Evolutionary conservation across 2,113 vertebrate species (phyloP), one percentile per base, ranked within the genome.

Genomic region (Cochlearius cochlearius): DNA sequence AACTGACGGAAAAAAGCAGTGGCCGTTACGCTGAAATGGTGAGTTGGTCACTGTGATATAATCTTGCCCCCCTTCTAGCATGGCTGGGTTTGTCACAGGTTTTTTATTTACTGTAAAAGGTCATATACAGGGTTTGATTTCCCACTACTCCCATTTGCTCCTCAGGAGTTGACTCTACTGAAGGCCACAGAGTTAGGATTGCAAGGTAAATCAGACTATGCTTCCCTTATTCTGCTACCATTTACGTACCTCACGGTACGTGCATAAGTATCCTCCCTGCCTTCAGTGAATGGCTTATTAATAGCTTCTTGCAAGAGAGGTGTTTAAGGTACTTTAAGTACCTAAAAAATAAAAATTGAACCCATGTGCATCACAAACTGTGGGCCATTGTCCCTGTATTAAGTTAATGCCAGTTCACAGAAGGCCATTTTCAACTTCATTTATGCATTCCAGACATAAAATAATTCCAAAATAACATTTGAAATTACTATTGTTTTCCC

Each of bases 291-390:
- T 7, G 10, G 7, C 9, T 90, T 53, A 41, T 38, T 64, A 62
- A 62, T 38, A 55, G 10, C 6, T 56, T 66, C 79, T 77, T 56
- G 7, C 34, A 88, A 34, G n/a, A 25, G 15, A 64, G 6, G 2
- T 78, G 23, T 3, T 68, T 38, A 34, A 86, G n/a, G 11, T 41
- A 41, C 17, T n/a, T 75, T 34, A 66, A 60, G 5, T 55, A 60
- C 9, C 34, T 55, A 12, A 88, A 69, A 77, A 66, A 25, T 50
- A 55, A 55, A 55, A 36, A 17, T 11, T 45, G 16, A 77, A 81
- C 15, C 2, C 15, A n/a, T 18, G 27, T 0, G 0, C 15, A 34
- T 27, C 1, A 1, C 12, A 84, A 74, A 67, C 0, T 41, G 3
- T 58, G 9, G 9, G 7, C 34, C 7, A 2, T 10, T 21, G 4